Evolutionary conservation across 2,113 vertebrate genomes (phyloP), one percentile per base, ranked within the genome.

Genomic region (Sula dactylatra): DNA sequence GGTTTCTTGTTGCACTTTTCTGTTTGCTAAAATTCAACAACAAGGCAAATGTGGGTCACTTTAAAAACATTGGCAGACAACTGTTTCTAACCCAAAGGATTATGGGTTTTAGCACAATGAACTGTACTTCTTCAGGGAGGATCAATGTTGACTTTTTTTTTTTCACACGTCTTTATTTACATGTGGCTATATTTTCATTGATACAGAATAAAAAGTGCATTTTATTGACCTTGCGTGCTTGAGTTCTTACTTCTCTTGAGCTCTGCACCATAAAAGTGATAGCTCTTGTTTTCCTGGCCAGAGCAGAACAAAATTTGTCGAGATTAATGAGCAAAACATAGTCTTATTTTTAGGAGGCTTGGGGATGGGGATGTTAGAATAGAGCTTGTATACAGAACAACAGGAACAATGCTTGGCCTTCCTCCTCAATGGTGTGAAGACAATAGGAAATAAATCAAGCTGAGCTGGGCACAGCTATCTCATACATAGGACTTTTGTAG

Each of bases 111-210:
- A 98, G 98, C 98, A 98, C 98, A 98, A 98, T 97, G 97, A 98
- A 98, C 97, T 98, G 95, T 97, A 97, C 93, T 97, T 98, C 96
- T 98, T 98, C 97, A 98, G 98, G 98, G 98, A 98, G 98, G 97
- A 97, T 97, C 96, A 97, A 97, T 36, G 94, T 97, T 88, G 84
- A 65, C n/a, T n/a, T 90, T 98, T 95, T 89, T 95, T 92, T 97
- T 95, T 91, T 67, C 97, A 97, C 97, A 96, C 82, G 45, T 96
- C 97, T 97, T 98, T 98, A 97, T 97, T 98, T 98, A 98, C 98
- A 97, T 98, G 98, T 98, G 97, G 97, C 96, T 98, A 97, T 98
- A 98, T 98, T 98, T 98, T 98, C 97, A 98, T 98, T 97, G 97
- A 98, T 96, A 97, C 78, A 92, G 93, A 98, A 98, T 98, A 98